These are phyloP conservation scores for Threskiornis aethiopicus DNA, from an alignment of 2,797 vertebrate genomes.

Conservation along the genomic window DNA sequence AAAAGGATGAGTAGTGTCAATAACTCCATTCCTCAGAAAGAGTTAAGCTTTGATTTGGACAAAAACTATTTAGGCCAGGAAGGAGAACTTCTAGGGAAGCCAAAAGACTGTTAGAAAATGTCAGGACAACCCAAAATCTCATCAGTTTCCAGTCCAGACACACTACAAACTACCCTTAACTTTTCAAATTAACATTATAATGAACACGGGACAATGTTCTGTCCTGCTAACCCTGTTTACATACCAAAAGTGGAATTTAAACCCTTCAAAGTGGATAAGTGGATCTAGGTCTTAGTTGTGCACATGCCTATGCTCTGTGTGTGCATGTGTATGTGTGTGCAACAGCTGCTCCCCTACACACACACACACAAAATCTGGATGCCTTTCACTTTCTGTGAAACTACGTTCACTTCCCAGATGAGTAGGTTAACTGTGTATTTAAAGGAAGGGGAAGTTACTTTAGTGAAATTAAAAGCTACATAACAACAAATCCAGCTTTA, in stretches of 20 bases:
- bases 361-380: fast-evolving
- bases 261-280: neutral
- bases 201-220: neutral
- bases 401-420: neutral
- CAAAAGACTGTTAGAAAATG: neutral
- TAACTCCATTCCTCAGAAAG: neutral
- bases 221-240: neutral
- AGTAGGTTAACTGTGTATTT: neutral
- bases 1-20: neutral
- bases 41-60: neutral
- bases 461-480: neutral
- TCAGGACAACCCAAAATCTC: neutral
- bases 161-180: neutral
- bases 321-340: neutral
- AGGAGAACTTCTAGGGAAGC: neutral
- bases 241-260: neutral
- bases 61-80: neutral
- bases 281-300: neutral
- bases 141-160: neutral
- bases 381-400: neutral
- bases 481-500: neutral
- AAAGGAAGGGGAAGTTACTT: neutral
- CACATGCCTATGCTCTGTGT: neutral
- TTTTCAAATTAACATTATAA: neutral
- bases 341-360: neutral